Percentiles rank a stretch among this genome's conserved stretches.
Evolutionary conservation across 2,113 vertebrate genomes (phyloP).

Genomic region (Cryptoleucopteryx plumbea): DNA sequence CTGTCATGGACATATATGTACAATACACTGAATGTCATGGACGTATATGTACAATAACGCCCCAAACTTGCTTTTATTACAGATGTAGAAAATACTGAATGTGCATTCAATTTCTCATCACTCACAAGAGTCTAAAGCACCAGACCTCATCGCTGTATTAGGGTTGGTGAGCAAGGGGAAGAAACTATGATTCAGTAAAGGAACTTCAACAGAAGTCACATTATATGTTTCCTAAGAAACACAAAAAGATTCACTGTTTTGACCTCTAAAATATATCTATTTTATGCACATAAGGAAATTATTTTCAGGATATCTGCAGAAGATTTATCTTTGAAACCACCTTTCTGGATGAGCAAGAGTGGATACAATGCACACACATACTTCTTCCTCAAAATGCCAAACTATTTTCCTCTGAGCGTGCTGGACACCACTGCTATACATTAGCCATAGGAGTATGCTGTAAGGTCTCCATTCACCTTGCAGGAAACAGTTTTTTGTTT

Average conservation of each 20-base stretch:
- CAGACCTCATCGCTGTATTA: rapidly evolving
- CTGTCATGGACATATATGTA: no score
- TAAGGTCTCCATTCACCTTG: no score
- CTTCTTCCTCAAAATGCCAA: not conserved
- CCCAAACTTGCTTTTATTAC: no score
- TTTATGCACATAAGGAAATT: not conserved
- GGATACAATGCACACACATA: rapidly evolving
- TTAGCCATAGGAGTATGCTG: not conserved
- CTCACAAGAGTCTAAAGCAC: not conserved
- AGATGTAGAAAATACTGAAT: not conserved
- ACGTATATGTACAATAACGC: rapidly evolving
- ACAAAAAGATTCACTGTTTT: not conserved
- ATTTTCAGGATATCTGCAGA: not conserved
- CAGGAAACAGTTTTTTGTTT: not conserved
- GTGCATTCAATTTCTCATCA: not conserved
- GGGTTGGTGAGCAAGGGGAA: not conserved
- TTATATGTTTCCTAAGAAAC: not conserved
- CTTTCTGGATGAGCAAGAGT: not conserved
- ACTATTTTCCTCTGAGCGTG: rapidly evolving
- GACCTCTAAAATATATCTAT: not conserved
- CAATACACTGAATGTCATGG: rapidly evolving
- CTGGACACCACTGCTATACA: rapidly evolving
- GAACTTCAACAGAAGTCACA: not conserved
- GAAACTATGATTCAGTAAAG: not conserved
- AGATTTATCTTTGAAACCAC: not conserved